These are phyloP conservation scores for Acleris laterana DNA, from an alignment of 2,888 invertebrate genomes.

Conservation along the genomic window DNA sequence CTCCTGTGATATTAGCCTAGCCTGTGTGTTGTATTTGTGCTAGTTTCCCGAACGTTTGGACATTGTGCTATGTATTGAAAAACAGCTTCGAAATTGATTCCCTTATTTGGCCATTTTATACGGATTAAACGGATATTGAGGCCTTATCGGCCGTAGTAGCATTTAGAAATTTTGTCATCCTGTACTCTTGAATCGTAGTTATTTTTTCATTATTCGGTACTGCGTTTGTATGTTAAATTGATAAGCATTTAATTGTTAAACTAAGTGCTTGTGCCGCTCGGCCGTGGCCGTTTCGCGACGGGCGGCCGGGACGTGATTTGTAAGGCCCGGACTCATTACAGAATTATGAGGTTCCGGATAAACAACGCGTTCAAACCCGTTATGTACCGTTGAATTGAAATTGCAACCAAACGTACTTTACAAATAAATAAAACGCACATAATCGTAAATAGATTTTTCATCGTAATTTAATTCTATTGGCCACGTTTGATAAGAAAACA, in stretches of 20 bases:
- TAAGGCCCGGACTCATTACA: conserved; percentile 45
- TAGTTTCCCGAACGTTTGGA: conserved; percentile 78
- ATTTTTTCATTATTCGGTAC: conserved; percentile 66
- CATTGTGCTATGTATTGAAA: conserved; percentile 72
- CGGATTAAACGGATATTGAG: conserved; percentile 71
- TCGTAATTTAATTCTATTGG: conserved; percentile 50
- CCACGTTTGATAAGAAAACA: conserved; percentile 33
- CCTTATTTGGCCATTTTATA: conserved; percentile 75
- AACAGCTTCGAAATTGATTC: conserved; percentile 63
- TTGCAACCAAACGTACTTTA: conserved; percentile 67
- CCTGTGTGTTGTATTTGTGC: conserved; percentile 83
- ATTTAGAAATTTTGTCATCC: conserved; percentile 63
- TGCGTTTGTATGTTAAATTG: conserved; percentile 68
- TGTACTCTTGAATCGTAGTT: conserved; percentile 57
- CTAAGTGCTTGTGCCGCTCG: conserved; percentile 59
- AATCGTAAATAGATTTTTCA: conserved; percentile 63
- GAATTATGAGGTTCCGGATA: conserved; percentile 40
- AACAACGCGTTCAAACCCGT: conserved; percentile 50
- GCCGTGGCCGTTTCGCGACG: conserved; percentile 55
- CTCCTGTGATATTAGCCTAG: conserved; percentile 85
- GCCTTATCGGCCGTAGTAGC: conserved; percentile 66
- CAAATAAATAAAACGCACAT: conserved; percentile 74
- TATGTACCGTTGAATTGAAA: conserved; percentile 62
- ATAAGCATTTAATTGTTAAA: conserved; percentile 59
- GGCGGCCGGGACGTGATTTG: conserved; percentile 40